Conservation (phyloP, 2,888 invertebrate genomes). For the Pinctada fucata region DNA sequence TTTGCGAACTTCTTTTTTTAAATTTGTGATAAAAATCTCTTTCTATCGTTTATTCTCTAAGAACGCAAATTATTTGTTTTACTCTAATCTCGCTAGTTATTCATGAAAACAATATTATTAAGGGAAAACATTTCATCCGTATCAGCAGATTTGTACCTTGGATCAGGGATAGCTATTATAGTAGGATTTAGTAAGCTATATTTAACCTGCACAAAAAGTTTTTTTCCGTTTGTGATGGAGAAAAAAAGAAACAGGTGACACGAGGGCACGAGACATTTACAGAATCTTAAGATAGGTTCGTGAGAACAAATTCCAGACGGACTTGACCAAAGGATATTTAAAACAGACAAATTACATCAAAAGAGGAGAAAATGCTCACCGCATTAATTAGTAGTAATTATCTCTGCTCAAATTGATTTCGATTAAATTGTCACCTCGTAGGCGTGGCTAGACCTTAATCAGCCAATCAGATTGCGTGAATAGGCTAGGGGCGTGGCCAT, state of each 20-base stretch:
- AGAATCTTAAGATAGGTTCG: no score
- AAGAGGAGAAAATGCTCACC: not conserved
- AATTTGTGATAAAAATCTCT: no score
- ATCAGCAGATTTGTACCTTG: no score
- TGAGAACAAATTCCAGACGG: no score
- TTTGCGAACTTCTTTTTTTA: no score
- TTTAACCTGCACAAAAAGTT: not conserved
- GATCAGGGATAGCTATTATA: no score
- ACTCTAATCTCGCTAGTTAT: no score
- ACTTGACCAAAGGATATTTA: not conserved
- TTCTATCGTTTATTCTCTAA: no score
- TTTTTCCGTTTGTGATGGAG: not conserved
- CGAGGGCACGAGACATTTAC: no score
- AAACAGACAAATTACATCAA: not conserved
- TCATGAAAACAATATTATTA: no score
- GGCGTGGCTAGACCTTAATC: constrained; percentile 34
- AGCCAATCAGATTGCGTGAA: constrained; percentile 35
- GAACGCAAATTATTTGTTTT: no score
- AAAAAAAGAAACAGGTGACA: not conserved
- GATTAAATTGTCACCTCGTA: not conserved
- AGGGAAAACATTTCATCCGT: no score
- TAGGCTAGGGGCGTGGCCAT: constrained; percentile 35
- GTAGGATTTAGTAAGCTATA: not conserved
- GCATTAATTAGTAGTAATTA: not conserved
- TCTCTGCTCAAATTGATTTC: not conserved